Percentiles rank a stretch among this genome's conserved stretches.
Evolutionary conservation across 2,797 vertebrate species (phyloP).

Genomic region (Channallabes apus): DNA sequence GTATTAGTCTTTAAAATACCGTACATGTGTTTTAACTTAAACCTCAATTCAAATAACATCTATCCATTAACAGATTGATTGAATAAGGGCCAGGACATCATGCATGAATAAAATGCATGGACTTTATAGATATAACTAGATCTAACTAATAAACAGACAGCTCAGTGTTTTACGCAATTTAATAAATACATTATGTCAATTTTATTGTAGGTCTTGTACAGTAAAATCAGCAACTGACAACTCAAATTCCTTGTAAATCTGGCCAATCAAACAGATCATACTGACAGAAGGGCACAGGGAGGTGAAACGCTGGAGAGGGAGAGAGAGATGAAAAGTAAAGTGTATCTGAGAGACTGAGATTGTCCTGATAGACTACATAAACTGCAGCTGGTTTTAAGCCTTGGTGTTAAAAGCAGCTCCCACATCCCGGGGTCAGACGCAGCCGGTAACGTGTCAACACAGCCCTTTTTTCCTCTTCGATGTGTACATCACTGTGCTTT

Average conservation of each 20-base stretch:
- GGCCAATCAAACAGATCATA: not conserved
- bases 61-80: not conserved
- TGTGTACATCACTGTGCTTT: slow-evolving; percentile 8
- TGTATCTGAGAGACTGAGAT: not conserved
- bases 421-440: not conserved
- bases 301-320: not conserved
- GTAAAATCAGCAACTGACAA: not conserved
- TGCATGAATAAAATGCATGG: not conserved
- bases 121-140: not conserved
- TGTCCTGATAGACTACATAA: not conserved
- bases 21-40: not conserved
- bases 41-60: not conserved
- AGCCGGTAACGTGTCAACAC: slow-evolving; percentile 19
- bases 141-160: not conserved
- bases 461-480: too few species aligned
- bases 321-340: not conserved
- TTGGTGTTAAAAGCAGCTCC: slow-evolving; percentile 16
- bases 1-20: not conserved
- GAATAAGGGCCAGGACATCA: not conserved
- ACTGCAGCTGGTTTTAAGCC: not conserved
- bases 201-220: slow-evolving; percentile 3
- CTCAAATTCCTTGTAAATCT: not conserved
- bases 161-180: not conserved
- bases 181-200: not conserved
- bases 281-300: not conserved